Base-by-base conservation (phyloP, 2,797 vertebrate genomes). In the Geotrypetes seraphini region DNA sequence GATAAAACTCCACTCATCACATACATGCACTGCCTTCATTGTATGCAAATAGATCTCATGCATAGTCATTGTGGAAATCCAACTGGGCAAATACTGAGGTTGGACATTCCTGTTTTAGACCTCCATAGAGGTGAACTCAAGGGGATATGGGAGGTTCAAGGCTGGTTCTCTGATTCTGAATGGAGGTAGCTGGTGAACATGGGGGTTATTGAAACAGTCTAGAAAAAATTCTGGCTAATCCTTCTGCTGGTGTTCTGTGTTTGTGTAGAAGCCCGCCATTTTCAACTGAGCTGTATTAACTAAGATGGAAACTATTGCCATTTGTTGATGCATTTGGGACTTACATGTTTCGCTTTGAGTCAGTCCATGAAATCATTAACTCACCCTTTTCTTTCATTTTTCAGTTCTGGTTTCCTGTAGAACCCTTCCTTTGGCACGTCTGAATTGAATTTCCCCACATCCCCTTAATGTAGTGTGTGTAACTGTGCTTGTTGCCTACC, bases 351-450 rank as follows among this genome's bases (percentile, higher is more conserved):
- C 51, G 53, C 31, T 6, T 28, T 42, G 33, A 31, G 58, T 71
- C 65, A 62, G 74, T 72, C 63, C 56, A 57, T 75, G 76, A 72
- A 78, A 76, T 73, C 73, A 88, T 79, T 92, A 90, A 94, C 77
- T 73, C 73, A 67, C 78, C 61, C 86, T 91, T 51, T 67, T 86
- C 75, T 92, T 85, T 94, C 72, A 65, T 96, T 94, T n/a, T 95
- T 83, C 91, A 95, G 89, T 91, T 85, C 80, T 81, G 85, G 89
- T 83, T 92, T 91, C 89, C 88, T 91, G 88, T 94, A 96, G 85
- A n/a, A 89, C 62, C 57, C 78, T 46, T 74, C 76, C 84, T 80
- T 78, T 84, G 81, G 80, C 77, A 76, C 77, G 70, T 73, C 84
- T 83, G 85, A 87, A 82, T 81, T 75, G 60, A 72, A 69, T 77